Evolutionary conservation across 2,888 invertebrate species (phyloP).

Genomic region (Patella pellucida): DNA sequence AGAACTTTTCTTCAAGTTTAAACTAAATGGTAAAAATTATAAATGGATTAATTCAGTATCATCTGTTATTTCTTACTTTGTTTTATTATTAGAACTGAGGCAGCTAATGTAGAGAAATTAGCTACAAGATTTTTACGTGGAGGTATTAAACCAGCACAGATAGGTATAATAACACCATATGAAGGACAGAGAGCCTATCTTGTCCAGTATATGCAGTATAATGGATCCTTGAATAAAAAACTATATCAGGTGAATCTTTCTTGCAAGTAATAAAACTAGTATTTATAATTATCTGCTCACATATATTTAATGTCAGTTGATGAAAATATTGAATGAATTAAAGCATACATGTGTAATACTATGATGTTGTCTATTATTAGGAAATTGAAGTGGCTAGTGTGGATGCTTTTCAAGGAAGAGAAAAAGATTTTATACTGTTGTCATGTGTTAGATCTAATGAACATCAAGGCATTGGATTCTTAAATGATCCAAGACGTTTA

Average conservation of each 20-base stretch:
- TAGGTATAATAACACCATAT: conserved; percentile 96
- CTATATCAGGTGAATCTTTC: conserved; percentile 78
- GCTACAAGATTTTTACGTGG: conserved; percentile 94
- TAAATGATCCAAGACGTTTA: conserved; percentile 96
- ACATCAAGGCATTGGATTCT: conserved; percentile 98
- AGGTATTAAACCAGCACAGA: conserved; percentile 97
- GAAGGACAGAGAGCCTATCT: conserved; percentile 98
- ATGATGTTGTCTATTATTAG: conserved; percentile 72
- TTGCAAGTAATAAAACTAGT: too few relatives aligned
- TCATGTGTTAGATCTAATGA: conserved; percentile 99
- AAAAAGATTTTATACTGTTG: conserved; percentile 99
- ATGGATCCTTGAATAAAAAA: conserved; percentile 95
- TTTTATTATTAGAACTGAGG: conserved; percentile 84
- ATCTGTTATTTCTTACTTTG: not conserved
- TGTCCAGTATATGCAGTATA: conserved; percentile 98
- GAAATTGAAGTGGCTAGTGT: conserved; percentile 99
- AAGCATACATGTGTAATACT: not conserved
- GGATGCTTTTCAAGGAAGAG: conserved; percentile 98
- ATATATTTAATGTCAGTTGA: not conserved
- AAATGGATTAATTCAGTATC: not conserved
- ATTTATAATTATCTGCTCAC: too few relatives aligned
- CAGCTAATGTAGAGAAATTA: conserved; percentile 97
- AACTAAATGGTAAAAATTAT: not conserved
- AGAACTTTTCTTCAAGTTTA: not conserved
- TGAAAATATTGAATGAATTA: not conserved